A percentile compares a stretch with the other conserved stretches of the same genome.
Evolutionary conservation across 2,797 vertebrate genomes (phyloP).

Genomic region (Fundulus diaphanus): DNA sequence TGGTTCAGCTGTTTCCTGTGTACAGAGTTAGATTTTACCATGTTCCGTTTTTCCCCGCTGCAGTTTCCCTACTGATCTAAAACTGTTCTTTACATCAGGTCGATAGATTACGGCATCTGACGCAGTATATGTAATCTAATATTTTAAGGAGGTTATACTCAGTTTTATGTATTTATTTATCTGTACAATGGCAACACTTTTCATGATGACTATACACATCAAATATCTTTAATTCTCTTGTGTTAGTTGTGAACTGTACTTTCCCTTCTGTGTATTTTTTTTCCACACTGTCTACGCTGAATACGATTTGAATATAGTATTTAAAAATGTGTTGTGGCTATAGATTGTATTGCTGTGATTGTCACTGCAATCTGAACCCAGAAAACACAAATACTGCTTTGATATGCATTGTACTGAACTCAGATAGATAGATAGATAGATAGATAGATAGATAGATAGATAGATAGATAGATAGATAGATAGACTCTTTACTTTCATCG

Average conservation of each 20-base stretch:
- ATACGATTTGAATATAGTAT: too few species aligned
- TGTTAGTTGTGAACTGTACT: background rate
- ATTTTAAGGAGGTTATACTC: background rate
- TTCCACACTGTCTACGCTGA: background rate
- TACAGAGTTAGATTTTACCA: background rate
- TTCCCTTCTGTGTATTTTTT: background rate
- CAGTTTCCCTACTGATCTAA: constrained; percentile 6
- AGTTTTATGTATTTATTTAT: background rate
- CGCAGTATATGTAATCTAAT: background rate
- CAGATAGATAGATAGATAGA: background rate
- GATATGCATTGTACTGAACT: background rate
- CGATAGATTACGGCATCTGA: constrained; percentile 21
- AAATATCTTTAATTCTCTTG: background rate
- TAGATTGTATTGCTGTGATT: background rate
- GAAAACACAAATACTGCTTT: background rate
- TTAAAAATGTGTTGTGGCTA: background rate
- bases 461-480: too few species aligned
- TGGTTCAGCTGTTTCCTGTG: background rate
- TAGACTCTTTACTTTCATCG: too few species aligned
- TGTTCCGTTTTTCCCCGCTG: background rate
- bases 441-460: too few species aligned
- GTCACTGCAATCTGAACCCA: background rate
- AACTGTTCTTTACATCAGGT: constrained; percentile 1
- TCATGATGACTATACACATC: background rate
- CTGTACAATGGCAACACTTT: background rate